These are phyloP conservation scores for Drosophila jambulina DNA, from an alignment of 1,140 invertebrate genomes.

Conservation along the genomic window DNA sequence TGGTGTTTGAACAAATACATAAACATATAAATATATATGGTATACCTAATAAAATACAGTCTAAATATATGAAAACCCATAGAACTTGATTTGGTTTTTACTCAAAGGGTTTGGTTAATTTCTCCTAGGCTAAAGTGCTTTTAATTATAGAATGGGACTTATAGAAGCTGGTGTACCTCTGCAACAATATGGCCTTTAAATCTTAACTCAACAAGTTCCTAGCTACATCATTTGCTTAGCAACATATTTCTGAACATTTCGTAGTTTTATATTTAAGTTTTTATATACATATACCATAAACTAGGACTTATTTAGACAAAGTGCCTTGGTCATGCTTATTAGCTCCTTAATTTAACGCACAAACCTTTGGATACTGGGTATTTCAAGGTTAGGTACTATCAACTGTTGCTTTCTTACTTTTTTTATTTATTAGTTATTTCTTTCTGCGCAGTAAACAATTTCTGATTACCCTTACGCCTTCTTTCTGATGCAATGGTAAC, in stretches of 20 bases:
- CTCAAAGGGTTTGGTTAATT: not conserved
- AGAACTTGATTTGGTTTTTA: not conserved
- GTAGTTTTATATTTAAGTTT: not conserved
- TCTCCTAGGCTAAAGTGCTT: no score
- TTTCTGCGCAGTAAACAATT: not conserved
- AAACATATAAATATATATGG: constrained; percentile 58
- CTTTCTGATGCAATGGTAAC: constrained; percentile 18
- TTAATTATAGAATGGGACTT: no score
- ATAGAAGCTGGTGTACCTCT: no score
- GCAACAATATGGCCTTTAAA: not conserved
- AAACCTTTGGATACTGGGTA: not conserved
- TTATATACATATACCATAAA: not conserved
- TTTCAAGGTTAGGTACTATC: no score
- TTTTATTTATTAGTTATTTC: not conserved
- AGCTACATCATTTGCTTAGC: no score
- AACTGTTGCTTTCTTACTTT: not conserved
- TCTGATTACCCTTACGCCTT: not conserved
- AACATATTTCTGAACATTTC: not conserved
- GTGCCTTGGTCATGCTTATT: no score
- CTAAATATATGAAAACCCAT: constrained; percentile 17
- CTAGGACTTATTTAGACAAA: not conserved
- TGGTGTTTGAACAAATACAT: constrained; percentile 79
- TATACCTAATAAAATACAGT: constrained; percentile 32
- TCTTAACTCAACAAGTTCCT: not conserved
- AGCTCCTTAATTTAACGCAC: not conserved